Percentiles rank a stretch among this genome's conserved stretches.
phyloP scores from a whole-genome alignment of 92 coral and sea anemone genomes.

The Zoanthus sociatus region DNA sequence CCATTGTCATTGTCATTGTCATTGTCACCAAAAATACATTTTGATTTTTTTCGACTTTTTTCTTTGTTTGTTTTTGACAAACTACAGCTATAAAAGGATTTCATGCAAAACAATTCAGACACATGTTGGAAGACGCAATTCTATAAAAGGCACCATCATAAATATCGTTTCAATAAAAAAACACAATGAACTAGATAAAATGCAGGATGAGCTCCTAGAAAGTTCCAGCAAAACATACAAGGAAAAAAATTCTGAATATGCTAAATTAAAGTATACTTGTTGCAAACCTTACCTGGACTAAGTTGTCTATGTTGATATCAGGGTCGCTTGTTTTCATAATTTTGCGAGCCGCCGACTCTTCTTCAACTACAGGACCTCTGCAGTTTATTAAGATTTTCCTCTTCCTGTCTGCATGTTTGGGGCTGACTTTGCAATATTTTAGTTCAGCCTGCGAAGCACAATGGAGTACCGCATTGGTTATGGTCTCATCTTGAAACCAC shows the following conservation, averaged over 20 bases:
- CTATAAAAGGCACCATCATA: background rate
- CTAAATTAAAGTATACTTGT: background rate
- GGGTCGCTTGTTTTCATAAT: background rate
- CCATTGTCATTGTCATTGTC: no score
- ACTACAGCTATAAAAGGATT: background rate
- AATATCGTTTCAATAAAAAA: conserved; percentile 5
- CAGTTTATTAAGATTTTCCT: conserved; percentile 7
- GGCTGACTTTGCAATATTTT: conserved; percentile 17
- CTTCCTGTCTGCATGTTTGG: conserved; percentile 30
- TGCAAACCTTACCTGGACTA: background rate
- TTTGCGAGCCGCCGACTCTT: conserved; percentile 34
- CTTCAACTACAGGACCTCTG: conserved; percentile 13
- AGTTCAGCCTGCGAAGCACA: conserved; percentile 22
- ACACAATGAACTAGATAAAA: conserved; percentile 10
- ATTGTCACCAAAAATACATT: no score
- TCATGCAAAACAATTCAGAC: conserved; percentile 20
- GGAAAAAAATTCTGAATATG: conserved; percentile 9
- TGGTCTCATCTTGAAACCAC: conserved; percentile 24
- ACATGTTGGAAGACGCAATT: background rate
- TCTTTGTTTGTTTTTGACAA: conserved; percentile 4
- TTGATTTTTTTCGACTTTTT: conserved; percentile 8
- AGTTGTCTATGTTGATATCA: background rate
- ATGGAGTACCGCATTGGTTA: conserved; percentile 10
- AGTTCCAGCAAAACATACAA: conserved; percentile 7
- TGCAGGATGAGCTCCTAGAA: conserved; percentile 8